Conservation (phyloP, 2,888 invertebrate genomes). For the Bugulina stolonifera region DNA sequence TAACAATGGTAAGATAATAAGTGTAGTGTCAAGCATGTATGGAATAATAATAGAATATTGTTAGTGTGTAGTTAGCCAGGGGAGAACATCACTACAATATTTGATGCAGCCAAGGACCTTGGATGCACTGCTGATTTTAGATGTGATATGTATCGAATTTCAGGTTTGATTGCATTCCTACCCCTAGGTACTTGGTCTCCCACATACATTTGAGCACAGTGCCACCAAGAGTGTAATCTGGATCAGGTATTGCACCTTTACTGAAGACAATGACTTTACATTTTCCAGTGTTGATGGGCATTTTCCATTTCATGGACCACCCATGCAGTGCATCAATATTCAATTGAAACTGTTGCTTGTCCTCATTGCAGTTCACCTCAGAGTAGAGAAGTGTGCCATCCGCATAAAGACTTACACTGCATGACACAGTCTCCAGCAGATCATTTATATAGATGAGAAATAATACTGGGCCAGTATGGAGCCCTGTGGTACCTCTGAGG, state of each 20-base stretch:
- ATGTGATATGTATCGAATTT: neutral
- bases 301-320: neutral
- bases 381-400: neutral
- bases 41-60: too few species aligned
- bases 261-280: neutral
- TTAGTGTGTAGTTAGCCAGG: too few species aligned
- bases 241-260: neutral
- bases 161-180: neutral
- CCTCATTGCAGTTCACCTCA: neutral
- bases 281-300: neutral
- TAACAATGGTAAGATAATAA: too few species aligned
- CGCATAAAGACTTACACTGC: neutral
- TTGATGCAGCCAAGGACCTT: neutral
- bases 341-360: neutral
- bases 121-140: neutral
- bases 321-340: conserved; percentile 15
- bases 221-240: neutral
- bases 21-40: too few species aligned
- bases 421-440: neutral
- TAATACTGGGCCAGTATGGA: neutral
- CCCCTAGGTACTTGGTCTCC: neutral
- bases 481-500: neutral
- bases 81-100: too few species aligned
- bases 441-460: neutral
- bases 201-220: neutral